Evolutionary conservation across 2,888 invertebrate species (phyloP).

Genomic region (Meandrusa payeni): DNA sequence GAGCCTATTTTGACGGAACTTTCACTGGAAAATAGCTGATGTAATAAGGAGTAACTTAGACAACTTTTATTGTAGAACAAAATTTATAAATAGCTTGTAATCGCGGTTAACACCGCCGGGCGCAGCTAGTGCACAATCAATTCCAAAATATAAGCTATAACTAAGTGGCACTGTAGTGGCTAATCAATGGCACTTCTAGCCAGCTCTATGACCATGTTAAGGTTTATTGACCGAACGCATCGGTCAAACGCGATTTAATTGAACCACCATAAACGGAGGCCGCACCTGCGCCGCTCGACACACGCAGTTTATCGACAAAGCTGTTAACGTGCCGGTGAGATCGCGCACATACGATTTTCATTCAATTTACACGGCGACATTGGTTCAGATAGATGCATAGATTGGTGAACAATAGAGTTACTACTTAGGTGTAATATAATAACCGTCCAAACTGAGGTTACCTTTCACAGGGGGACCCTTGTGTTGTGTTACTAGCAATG

Average conservation of each 20-base stretch:
- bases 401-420: neutral
- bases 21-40: too few relatives aligned
- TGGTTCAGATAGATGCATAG: constrained; percentile 8
- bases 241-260: constrained; percentile 72
- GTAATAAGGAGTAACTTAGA: too few relatives aligned
- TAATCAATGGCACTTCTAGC: constrained; percentile 37
- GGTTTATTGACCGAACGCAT: constrained; percentile 48
- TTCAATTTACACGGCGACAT: constrained; percentile 27
- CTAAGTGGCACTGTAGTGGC: neutral
- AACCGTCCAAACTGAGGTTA: too few relatives aligned
- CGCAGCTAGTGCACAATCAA: too few relatives aligned
- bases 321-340: constrained; percentile 40
- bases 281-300: constrained; percentile 52
- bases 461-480: too few relatives aligned
- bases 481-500: too few relatives aligned
- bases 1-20: too few relatives aligned
- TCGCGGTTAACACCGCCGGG: too few relatives aligned
- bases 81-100: too few relatives aligned
- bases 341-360: constrained; percentile 30
- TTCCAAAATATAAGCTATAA: constrained; percentile 1
- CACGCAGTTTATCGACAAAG: constrained; percentile 35
- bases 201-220: constrained; percentile 31
- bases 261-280: constrained; percentile 62
- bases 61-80: too few relatives aligned
- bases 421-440: too few relatives aligned